phyloP scores from a whole-genome alignment of 2,113 vertebrate species.

The Forbesichthys agassizii region DNA sequence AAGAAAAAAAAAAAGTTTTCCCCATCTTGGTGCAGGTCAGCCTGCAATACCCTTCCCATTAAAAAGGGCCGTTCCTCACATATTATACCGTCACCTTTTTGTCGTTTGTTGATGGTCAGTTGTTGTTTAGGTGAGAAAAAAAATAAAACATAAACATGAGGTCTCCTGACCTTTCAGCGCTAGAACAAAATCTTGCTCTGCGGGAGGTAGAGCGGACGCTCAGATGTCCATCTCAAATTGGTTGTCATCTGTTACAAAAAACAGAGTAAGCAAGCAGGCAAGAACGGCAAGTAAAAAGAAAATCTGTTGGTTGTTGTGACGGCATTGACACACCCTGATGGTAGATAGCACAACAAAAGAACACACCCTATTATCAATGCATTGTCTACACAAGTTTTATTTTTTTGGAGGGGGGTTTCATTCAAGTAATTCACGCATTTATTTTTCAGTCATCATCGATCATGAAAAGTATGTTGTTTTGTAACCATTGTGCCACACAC shows the following conservation, averaged over 20 bases:
- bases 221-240: slow-evolving; percentile 80
- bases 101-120: slow-evolving; percentile 30
- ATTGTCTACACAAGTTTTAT: too few relatives aligned
- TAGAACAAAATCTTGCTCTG: slow-evolving; percentile 55
- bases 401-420: too few relatives aligned
- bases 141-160: slow-evolving; percentile 38
- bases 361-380: too few relatives aligned
- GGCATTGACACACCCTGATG: slow-evolving; percentile 29
- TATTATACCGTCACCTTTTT: slow-evolving; percentile 9
- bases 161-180: not conserved
- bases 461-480: too few relatives aligned
- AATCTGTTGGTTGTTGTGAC: slow-evolving; percentile 1
- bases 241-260: slow-evolving; percentile 66
- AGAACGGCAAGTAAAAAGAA: not conserved
- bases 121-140: slow-evolving; percentile 28
- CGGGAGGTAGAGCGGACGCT: slow-evolving; percentile 69
- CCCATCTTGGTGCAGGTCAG: slow-evolving; percentile 44
- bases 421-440: too few relatives aligned
- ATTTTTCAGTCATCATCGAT: too few relatives aligned
- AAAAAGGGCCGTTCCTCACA: slow-evolving; percentile 20
- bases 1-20: slow-evolving; percentile 50
- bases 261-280: not conserved
- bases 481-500: not conserved
- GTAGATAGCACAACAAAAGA: not conserved
- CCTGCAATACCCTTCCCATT: slow-evolving; percentile 37